Conservation (phyloP, 2,888 invertebrate species). For the Plutella xylostella region DNA sequence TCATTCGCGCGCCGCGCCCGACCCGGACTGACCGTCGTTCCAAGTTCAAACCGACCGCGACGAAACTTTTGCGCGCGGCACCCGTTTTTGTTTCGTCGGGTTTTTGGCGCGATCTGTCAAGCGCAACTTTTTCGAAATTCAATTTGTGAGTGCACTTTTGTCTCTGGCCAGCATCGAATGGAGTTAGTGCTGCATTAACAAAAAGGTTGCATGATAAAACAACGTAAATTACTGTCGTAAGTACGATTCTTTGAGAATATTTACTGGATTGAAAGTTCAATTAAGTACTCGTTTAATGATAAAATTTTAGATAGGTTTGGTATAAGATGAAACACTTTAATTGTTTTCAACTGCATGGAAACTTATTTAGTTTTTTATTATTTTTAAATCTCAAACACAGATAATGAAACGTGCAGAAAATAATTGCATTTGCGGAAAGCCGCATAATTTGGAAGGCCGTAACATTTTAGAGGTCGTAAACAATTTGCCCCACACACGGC, state of each 20-base stretch:
- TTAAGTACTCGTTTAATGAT: neutral
- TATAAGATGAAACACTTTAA: neutral
- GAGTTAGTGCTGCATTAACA: no score
- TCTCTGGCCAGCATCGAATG: no score
- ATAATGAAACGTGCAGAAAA: no score
- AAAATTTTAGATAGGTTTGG: neutral
- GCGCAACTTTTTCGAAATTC: neutral
- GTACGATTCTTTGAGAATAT: neutral
- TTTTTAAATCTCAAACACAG: neutral
- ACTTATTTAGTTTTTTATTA: neutral
- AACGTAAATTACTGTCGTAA: neutral
- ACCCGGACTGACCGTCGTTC: conserved; percentile 1
- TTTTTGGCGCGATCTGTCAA: neutral
- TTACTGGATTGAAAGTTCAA: neutral
- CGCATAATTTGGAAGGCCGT: no score
- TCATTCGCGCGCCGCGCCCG: conserved; percentile 11
- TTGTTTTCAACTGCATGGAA: neutral
- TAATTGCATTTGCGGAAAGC: no score
- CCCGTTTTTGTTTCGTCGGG: neutral
- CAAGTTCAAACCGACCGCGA: neutral
- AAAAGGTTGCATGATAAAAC: no score
- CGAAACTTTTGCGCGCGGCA: conserved; percentile 10
- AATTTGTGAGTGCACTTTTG: neutral
- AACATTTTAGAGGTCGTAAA: no score
- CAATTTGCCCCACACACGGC: no score